Conservation (phyloP, 2,797 vertebrate species). For the Fringilla coelebs region DNA sequence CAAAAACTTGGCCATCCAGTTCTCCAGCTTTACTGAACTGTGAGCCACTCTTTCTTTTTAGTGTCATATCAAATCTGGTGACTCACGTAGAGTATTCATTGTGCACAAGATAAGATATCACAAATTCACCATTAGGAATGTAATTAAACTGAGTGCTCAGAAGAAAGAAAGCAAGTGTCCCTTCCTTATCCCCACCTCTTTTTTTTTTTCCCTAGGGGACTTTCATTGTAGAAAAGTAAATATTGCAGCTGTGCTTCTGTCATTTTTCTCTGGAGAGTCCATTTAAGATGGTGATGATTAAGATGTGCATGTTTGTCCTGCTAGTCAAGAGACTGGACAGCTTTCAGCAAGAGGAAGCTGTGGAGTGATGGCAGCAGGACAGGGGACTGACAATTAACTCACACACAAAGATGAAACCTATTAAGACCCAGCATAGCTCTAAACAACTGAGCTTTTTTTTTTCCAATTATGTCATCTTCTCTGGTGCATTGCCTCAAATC, state of each 20-base stretch:
- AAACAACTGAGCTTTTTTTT: not conserved
- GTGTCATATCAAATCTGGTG: constrained; percentile 16
- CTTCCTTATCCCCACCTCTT: not conserved
- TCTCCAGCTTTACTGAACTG: constrained; percentile 15
- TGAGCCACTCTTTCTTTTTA: not conserved
- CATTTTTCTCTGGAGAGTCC: not conserved
- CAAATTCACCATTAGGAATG: constrained; percentile 28
- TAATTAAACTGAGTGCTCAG: not conserved
- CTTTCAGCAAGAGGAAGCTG: constrained; percentile 4
- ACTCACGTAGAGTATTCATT: not conserved
- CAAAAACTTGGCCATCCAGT: constrained; percentile 42
- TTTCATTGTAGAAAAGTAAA: constrained; percentile 1
- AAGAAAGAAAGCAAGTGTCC: not conserved
- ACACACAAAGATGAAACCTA: not conserved
- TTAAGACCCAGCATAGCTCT: not conserved
- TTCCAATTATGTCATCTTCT: not conserved
- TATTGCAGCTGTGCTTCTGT: constrained; percentile 16
- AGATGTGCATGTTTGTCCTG: accelerated
- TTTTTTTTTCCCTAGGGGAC: not conserved
- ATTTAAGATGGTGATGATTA: constrained; percentile 19
- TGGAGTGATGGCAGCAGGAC: not conserved
- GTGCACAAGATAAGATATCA: not conserved
- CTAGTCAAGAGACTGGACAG: not conserved
- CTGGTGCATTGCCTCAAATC: not conserved
- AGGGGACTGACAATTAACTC: not conserved